A percentile compares a stretch with the other conserved stretches of the same genome.
These are phyloP conservation scores for Pholis gunnellus DNA, from an alignment of 2,113 vertebrate genomes.

Conservation along the genomic window DNA sequence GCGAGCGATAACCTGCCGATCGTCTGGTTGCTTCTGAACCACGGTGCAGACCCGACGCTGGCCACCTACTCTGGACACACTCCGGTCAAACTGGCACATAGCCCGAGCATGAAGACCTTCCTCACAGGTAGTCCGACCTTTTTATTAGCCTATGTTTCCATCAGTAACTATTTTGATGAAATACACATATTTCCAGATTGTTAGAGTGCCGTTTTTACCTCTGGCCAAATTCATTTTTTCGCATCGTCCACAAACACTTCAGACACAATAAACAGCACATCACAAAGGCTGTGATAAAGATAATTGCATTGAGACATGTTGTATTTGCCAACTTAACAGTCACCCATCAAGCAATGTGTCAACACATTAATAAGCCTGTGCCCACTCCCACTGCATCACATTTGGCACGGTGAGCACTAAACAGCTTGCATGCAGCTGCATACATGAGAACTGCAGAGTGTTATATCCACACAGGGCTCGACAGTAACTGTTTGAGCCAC, in stretches of 20 bases:
- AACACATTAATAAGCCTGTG: slow-evolving; percentile 7
- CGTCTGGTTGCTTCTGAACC: slow-evolving; percentile 95
- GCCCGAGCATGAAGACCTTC: slow-evolving; percentile 93
- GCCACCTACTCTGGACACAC: slow-evolving; percentile 98
- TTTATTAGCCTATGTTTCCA: not conserved
- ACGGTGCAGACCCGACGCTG: slow-evolving; percentile 96
- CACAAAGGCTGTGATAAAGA: slow-evolving; percentile 1
- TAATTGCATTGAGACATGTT: slow-evolving; percentile 9
- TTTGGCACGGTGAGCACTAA: not conserved
- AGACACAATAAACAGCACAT: slow-evolving; percentile 11
- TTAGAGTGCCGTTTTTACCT: not conserved
- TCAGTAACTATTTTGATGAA: not conserved
- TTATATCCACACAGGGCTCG: not conserved
- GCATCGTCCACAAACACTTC: not conserved
- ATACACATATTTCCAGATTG: not conserved
- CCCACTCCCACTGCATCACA: slow-evolving; percentile 18
- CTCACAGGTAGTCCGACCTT: slow-evolving; percentile 86
- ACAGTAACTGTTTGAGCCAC: not conserved
- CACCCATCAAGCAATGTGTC: slow-evolving; percentile 11
- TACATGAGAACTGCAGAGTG: not conserved
- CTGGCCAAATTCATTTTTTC: not conserved
- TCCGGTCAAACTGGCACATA: slow-evolving; percentile 94
- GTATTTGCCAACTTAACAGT: slow-evolving; percentile 27
- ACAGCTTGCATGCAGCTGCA: not conserved
- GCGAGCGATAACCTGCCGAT: slow-evolving; percentile 97